Evolutionary conservation across 92 coral and sea anemone species (phyloP).

Genomic region (Phenganax stokvisi): DNA sequence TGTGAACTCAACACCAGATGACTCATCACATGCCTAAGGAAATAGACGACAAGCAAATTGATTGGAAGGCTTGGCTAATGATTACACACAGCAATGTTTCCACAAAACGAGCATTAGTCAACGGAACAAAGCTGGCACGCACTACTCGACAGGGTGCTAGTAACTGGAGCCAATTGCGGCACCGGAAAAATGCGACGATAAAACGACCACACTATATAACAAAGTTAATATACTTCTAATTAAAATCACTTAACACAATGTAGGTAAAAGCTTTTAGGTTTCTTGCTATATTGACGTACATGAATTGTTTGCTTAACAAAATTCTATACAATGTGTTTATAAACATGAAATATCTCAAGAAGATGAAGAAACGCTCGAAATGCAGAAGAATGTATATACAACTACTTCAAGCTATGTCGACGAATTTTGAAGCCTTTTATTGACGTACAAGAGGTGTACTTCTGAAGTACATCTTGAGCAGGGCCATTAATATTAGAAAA

Average conservation of each 20-base stretch:
- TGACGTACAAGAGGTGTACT: too few relatives aligned
- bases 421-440: too few relatives aligned
- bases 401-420: too few relatives aligned
- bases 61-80: conserved; percentile 41
- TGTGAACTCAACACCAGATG: neutral
- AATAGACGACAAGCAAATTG: conserved; percentile 47
- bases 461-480: too few relatives aligned
- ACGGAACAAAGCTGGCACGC: neutral
- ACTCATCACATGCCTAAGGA: conserved; percentile 34
- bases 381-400: too few relatives aligned
- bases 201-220: neutral
- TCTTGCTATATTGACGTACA: neutral
- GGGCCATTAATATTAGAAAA: too few relatives aligned
- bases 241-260: neutral
- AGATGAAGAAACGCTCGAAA: too few relatives aligned
- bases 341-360: too few relatives aligned
- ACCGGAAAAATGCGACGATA: neutral
- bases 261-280: neutral
- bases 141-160: neutral
- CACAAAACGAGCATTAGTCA: neutral
- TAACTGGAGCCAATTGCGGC: neutral
- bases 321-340: too few relatives aligned
- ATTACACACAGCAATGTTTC: neutral
- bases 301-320: neutral
- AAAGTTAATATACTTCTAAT: neutral